Evolutionary conservation across 2,888 invertebrate genomes (phyloP), one percentile per base, ranked within the genome.

Genomic region (Drosophila lutescens): DNA sequence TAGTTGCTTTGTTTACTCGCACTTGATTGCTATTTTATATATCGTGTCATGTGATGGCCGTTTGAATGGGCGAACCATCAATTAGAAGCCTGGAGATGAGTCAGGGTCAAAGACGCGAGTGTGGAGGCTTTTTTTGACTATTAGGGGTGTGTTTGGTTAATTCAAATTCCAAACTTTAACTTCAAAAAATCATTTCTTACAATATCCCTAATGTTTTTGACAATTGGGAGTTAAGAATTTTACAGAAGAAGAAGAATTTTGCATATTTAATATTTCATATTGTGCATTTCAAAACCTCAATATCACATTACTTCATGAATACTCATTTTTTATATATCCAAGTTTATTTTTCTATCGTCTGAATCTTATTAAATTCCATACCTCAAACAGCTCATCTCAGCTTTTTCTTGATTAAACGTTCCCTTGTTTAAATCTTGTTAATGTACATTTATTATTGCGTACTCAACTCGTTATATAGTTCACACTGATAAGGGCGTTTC

Each of bases 1-100:
- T 58, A 53, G 47, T 73, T 66, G 71, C 38, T 53, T 67, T 50
- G 47, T 55, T 73, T 70, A 65, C 67, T 62, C 55, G 67, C 67
- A 51, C 47, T 49, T 62, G 47, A 63, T 54, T 32, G 74, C 40
- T 55, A 47, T 56, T 69, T 66, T 55, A 30, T 41, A 26, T 23
- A 34, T 32, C 46, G 57, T 47, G 56, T 51, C 67, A 71, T 71
- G 72, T 68, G 68, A 59, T 51, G 40, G 34, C 34, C 17, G 50
- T 56, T 66, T 49, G 49, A 15, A 13, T 38, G 55, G 69, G 12
- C 13, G 23, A 26, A 40, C n/a, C 44, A 38, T 23, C 46, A 23
- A 47, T 26, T 50, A 40, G 26, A 2, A 1, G 53, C 17, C 47
- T 41, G 34, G 1, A 43, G 62, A 65, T 49, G 62, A 41, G 38